A percentile compares a stretch with the other conserved stretches of the same genome.
Evolutionary conservation across 1,140 invertebrate species (phyloP).

Genomic region (Chironomus striatipennis): DNA sequence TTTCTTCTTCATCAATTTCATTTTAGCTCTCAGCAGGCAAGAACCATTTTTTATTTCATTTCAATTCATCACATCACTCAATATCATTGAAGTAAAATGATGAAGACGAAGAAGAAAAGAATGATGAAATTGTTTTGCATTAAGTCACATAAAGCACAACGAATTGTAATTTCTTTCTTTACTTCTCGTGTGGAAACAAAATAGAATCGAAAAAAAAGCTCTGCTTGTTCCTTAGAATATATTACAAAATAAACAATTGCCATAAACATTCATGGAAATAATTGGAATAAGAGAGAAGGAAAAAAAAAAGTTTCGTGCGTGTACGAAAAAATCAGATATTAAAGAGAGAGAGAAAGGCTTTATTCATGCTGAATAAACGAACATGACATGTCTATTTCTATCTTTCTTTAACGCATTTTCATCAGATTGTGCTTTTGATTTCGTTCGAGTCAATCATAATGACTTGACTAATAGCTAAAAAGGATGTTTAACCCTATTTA

Average conservation of each 20-base stretch:
- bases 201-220: too few species aligned
- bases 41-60: neutral
- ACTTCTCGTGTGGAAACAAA: neutral
- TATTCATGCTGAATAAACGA: too few species aligned
- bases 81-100: neutral
- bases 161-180: neutral
- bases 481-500: too few species aligned
- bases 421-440: too few species aligned
- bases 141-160: neutral
- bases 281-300: neutral
- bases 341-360: too few species aligned
- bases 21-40: neutral
- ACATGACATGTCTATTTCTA: too few species aligned
- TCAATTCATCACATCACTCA: neutral
- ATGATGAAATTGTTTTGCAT: conserved; percentile 3
- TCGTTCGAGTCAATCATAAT: too few species aligned
- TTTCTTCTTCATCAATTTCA: too few species aligned
- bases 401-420: too few species aligned
- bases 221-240: neutral
- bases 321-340: too few species aligned
- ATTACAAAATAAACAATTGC: conserved; percentile 10
- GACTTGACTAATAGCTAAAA: too few species aligned
- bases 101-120: neutral
- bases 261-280: neutral
- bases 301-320: too few species aligned